A percentile compares a stretch with the other conserved stretches of the same genome.
Conservation (phyloP, 2,888 invertebrate species). For the Hybos culiciformis region DNA sequence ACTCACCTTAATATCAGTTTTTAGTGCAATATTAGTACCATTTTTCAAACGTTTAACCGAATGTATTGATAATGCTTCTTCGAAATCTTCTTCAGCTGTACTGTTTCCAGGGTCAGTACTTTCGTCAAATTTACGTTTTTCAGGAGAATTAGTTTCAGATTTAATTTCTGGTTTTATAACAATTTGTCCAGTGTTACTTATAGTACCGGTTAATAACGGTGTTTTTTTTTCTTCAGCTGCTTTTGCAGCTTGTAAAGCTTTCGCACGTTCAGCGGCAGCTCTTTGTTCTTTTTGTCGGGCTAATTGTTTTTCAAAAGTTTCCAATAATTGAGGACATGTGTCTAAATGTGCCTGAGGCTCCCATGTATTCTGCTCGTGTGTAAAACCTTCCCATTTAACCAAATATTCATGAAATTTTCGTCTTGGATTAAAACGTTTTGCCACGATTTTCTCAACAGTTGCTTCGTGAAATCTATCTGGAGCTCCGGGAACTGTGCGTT, state of each 20-base stretch:
- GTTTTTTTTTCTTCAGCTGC: too few relatives aligned
- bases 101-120: constrained; percentile 39
- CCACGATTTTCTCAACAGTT: constrained; percentile 69
- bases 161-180: constrained; percentile 13
- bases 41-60: constrained; percentile 39
- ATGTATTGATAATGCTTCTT: constrained; percentile 38
- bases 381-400: constrained; percentile 73
- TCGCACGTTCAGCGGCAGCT: constrained; percentile 39
- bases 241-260: too few relatives aligned
- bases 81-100: constrained; percentile 42
- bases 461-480: constrained; percentile 45
- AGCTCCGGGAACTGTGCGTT: constrained; percentile 22
- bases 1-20: constrained; percentile 22
- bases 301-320: constrained; percentile 66
- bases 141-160: constrained; percentile 9
- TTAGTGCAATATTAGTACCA: constrained; percentile 25
- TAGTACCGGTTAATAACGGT: constrained; percentile 12
- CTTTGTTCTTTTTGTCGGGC: constrained; percentile 62
- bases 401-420: constrained; percentile 67
- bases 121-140: constrained; percentile 38
- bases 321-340: constrained; percentile 60
- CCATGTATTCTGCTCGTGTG: constrained; percentile 74
- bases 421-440: constrained; percentile 67
- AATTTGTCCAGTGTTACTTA: constrained; percentile 23
- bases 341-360: constrained; percentile 65